Percentiles rank a stretch among this genome's conserved stretches.
These are phyloP conservation scores for Philotrypesis tridentata DNA, from an alignment of 1,140 invertebrate species.

Conservation along the genomic window DNA sequence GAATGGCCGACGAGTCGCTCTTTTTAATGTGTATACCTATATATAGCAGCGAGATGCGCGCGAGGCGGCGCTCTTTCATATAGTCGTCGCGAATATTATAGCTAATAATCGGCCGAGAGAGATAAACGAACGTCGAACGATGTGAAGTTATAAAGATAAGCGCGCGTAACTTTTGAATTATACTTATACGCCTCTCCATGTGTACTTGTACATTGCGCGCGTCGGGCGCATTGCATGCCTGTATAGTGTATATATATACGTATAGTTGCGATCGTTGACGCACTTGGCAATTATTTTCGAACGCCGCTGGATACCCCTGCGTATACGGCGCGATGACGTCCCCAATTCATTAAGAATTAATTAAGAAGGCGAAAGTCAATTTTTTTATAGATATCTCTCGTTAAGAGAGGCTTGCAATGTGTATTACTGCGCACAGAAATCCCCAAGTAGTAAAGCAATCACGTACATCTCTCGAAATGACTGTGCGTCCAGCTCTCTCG, in stretches of 20 bases:
- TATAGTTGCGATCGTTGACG: neutral
- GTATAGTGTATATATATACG: no score
- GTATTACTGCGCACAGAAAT: no score
- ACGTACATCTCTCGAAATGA: neutral
- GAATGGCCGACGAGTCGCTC: neutral
- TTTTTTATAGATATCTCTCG: no score
- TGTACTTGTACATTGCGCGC: no score
- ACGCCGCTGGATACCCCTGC: neutral
- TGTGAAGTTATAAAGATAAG: neutral
- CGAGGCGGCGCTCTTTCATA: neutral
- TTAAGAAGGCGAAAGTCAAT: neutral
- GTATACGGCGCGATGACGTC: neutral
- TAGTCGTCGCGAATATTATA: slow-evolving; percentile 4
- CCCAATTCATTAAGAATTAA: neutral
- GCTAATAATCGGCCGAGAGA: neutral
- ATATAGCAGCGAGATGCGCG: no score
- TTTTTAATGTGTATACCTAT: no score
- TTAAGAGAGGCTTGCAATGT: no score
- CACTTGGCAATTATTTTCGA: neutral
- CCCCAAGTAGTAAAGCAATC: no score
- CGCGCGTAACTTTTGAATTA: neutral
- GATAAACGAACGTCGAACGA: neutral
- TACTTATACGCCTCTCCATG: no score
- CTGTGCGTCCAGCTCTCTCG: neutral
- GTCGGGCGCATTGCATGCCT: no score